phyloP scores from a whole-genome alignment of 2,797 vertebrate species.

The Nannoperca australis region DNA sequence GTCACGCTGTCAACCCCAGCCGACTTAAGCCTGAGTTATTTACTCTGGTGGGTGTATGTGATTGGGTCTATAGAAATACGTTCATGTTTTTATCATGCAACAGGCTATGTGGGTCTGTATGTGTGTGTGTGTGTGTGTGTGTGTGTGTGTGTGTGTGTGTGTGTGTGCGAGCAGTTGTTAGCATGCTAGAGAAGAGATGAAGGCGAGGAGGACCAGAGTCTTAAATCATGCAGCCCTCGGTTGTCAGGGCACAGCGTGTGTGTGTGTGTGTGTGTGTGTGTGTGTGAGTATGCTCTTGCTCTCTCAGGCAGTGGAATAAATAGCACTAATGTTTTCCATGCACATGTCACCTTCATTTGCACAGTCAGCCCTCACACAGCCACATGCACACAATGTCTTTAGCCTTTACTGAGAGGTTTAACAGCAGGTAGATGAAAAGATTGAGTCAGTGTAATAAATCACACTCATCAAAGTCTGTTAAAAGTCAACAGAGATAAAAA shows the following conservation, averaged over 20 bases:
- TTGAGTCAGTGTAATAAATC: conserved; percentile 34
- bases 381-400: conserved; percentile 29
- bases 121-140: conserved; percentile 2
- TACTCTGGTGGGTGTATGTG: conserved; percentile 23
- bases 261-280: conserved; percentile 27
- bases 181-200: conserved; percentile 7
- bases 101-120: conserved; percentile 1
- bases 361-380: conserved; percentile 27
- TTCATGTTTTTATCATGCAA: conserved; percentile 22
- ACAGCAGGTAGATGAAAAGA: conserved; percentile 32
- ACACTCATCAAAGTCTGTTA: conserved; percentile 36
- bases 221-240: conserved; percentile 60
- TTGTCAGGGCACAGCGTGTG: conserved; percentile 45
- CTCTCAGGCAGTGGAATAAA: conserved; percentile 41
- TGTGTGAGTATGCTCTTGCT: conserved; percentile 4
- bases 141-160: neutral
- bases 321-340: conserved; percentile 49
- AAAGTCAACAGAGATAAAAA: conserved; percentile 33
- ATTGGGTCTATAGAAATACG: neutral
- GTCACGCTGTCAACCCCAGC: conserved; percentile 38
- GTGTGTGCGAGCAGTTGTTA: neutral
- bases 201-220: conserved; percentile 34
- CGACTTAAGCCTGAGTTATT: conserved; percentile 48
- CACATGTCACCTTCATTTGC: conserved; percentile 54
- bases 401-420: conserved; percentile 49